Evolutionary conservation across 1,140 invertebrate genomes (phyloP), one percentile per base, ranked within the genome.

Genomic region (Apocrypta bakeri): DNA sequence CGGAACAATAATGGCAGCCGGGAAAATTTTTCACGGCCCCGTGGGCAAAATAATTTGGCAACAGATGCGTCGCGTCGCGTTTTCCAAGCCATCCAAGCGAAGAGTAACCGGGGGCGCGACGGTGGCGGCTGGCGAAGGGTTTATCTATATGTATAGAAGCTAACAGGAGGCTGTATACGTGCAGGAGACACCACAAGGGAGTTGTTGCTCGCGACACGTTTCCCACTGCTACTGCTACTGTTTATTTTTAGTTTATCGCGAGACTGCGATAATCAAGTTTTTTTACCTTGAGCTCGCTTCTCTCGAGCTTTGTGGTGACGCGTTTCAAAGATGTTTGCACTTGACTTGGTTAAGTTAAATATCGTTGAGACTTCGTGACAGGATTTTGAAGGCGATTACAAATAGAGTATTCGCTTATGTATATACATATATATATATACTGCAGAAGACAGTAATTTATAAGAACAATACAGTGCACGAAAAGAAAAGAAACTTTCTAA

Each of bases 1-100:
- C 87, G 89, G 85, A 90, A 91, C 89, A 91, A 91, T 91, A 91
- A 91, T 91, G 88, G 87, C 88, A 88, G 84, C 84, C 82, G 86
- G 87, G 87, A 82, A 88, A 90, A 91, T 92, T 92, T 92, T 92
- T 91, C 88, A 92, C 90, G 90, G 90, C 85, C 88, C 88, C 88
- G 87, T 91, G 90, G 89, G 87, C 90, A 92, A 92, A 92, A 92
- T 92, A 92, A 92, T 92, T 92, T 92, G 90, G 90, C 90, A 91
- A 91, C 91, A 92, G 91, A 92, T 92, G 91, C 89, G 89, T 87
- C 86, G 89, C 88, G 85, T 88, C 89, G 89, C 89, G 87, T 90
- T 90, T 91, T 87, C 89, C 88, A 87, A 91, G 82, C 84, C 66
- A 82, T 42, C 80, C 83, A 64, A 71, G 86, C 75, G 83, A 85